Base-by-base conservation (phyloP, 2,888 invertebrate genomes). In the Folsomia candida region DNA sequence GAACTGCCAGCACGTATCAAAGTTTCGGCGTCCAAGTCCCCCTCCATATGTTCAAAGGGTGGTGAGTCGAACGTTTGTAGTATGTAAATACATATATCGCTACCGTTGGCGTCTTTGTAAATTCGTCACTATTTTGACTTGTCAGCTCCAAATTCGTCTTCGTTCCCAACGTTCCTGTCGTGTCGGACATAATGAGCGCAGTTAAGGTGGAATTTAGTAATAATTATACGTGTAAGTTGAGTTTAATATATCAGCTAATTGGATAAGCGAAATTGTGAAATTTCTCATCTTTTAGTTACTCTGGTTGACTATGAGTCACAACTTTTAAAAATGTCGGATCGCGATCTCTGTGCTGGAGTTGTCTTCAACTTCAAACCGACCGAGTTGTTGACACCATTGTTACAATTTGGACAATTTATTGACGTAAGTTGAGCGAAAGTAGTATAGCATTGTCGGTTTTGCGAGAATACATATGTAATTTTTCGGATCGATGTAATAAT, bases 261-360 rank as follows among this genome's bases (percentile, higher is more conserved):
- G n/a, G n/a, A n/a, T n/a, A n/a, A n/a, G n/a, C n/a, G n/a, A n/a
- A n/a, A n/a, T n/a, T n/a, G n/a, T n/a, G n/a, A n/a, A n/a, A n/a
- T n/a, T n/a, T n/a, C n/a, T n/a, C n/a, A n/a, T n/a, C n/a, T n/a
- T n/a, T n/a, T n/a, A n/a, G n/a, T 37, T 37, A 37, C 37, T 14
- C 6, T 37, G 37, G 37, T 37, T 4, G 37, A 37, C 14, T 4
- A 14, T 9, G 37, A 37, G 4, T 4, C 4, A 14, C 6, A 4
- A 14, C 14, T 37, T 4, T 9, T 37, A 14, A 37, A 37, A 14
- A 37, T 37, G 37, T 4, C 6, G 14, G 6, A 37, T 9, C 6
- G 4, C 14, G 61, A 61, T 4, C n/a, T 64, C 22, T 64, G 63
- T 64, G 63, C 63, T 2, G 63, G 20, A 37, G 47, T 64, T 6